Conservation (phyloP, 2,113 vertebrate genomes). For the Chlorocebus sabaeus region DNA sequence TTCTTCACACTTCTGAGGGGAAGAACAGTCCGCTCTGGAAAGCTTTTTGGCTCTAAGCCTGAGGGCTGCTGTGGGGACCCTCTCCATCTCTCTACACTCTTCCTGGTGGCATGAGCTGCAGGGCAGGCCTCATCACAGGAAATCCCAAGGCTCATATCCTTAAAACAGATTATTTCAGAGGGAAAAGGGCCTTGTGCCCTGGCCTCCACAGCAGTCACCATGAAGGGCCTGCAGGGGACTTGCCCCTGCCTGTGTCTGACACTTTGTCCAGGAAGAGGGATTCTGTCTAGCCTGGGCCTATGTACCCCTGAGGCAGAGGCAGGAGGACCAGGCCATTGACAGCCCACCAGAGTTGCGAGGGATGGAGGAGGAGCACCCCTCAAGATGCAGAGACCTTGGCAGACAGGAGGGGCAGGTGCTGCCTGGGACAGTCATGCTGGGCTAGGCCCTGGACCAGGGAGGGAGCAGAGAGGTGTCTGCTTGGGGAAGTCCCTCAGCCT, state of each 20-base stretch:
- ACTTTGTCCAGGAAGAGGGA: background rate
- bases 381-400: background rate
- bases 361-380: background rate
- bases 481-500: background rate
- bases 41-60: too few relatives aligned
- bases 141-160: background rate
- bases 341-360: background rate
- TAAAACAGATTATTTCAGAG: background rate
- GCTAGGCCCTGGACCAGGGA: background rate
- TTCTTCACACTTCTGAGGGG: background rate
- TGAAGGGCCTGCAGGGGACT: background rate
- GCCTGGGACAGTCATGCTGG: background rate
- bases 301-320: background rate
- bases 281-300: background rate
- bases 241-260: background rate
- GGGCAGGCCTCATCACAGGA: too few relatives aligned
- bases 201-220: background rate
- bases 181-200: background rate
- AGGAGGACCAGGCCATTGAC: too few relatives aligned
- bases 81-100: too few relatives aligned
- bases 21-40: background rate
- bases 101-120: background rate
- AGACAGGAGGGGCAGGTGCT: background rate
- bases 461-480: background rate
- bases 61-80: background rate